Percentiles rank a stretch among this genome's conserved stretches.
Evolutionary conservation across 2,888 invertebrate species (phyloP).

Genomic region (Osmoderma eremita): DNA sequence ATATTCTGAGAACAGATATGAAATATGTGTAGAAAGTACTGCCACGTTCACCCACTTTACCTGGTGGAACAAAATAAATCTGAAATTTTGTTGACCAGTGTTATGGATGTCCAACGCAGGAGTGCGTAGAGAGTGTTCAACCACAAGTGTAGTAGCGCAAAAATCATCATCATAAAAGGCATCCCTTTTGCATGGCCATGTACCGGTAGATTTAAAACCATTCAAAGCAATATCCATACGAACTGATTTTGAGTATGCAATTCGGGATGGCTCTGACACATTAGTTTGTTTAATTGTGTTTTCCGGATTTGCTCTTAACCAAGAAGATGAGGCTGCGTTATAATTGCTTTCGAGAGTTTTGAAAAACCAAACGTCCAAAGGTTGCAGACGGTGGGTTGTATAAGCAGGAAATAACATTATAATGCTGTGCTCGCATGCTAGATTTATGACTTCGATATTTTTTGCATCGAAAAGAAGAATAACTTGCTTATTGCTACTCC

Average conservation of each 20-base stretch:
- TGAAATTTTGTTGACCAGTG: no score
- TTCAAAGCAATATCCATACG: conserved; percentile 40
- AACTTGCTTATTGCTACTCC: no score
- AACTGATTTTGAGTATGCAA: conserved; percentile 46
- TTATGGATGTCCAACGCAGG: conserved; percentile 1
- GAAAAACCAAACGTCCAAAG: conserved; percentile 51
- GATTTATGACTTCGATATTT: no score
- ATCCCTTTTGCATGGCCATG: conserved; percentile 24
- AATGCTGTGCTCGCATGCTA: no score
- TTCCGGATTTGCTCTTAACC: conserved; percentile 46
- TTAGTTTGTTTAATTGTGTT: conserved; percentile 45
- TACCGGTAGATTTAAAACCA: conserved; percentile 40
- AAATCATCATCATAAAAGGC: conserved; percentile 17
- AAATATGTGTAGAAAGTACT: no score
- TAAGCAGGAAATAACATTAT: conserved; percentile 50
- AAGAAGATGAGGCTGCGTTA: conserved; percentile 44
- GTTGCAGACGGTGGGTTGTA: conserved; percentile 50
- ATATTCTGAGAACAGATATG: no score
- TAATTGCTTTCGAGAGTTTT: conserved; percentile 47
- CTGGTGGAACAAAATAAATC: no score
- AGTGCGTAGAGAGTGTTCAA: conserved; percentile 23
- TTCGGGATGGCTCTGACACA: conserved; percentile 3
- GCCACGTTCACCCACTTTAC: no score
- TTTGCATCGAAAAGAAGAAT: no score
- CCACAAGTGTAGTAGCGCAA: neutral